Conservation (phyloP, 2,888 invertebrate species). For the Xanthia togata region DNA sequence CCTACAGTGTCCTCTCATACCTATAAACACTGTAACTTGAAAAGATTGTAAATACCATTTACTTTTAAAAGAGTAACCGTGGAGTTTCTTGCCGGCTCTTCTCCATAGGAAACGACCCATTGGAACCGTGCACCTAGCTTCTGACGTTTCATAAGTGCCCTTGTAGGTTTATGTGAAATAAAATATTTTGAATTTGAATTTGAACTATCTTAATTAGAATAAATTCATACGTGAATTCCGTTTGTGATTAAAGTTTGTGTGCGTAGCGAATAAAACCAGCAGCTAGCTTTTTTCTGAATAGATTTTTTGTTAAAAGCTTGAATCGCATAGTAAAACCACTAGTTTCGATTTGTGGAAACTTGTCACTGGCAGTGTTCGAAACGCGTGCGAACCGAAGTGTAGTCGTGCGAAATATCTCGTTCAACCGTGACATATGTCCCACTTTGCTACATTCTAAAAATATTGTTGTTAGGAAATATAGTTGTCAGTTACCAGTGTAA, state of each 20-base stretch:
- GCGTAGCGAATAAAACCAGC: not conserved
- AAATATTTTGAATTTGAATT: no score
- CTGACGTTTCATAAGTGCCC: no score
- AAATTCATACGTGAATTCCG: no score
- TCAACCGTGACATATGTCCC: slow-evolving; percentile 39
- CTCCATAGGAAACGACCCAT: no score
- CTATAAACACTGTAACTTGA: no score
- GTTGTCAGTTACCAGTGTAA: not conserved
- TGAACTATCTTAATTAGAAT: no score
- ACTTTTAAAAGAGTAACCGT: no score
- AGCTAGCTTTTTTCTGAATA: not conserved
- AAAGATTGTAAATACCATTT: no score
- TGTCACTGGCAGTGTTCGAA: slow-evolving; percentile 38
- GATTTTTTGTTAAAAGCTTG: slow-evolving; percentile 31
- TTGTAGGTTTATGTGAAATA: no score
- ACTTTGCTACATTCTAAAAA: slow-evolving; percentile 31
- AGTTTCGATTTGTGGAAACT: slow-evolving; percentile 37
- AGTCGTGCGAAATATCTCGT: slow-evolving; percentile 36
- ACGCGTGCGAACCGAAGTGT: slow-evolving; percentile 29
- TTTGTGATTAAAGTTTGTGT: not conserved
- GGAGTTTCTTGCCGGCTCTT: no score
- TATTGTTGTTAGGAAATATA: slow-evolving; percentile 10
- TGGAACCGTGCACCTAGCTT: no score
- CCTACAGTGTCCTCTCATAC: no score
- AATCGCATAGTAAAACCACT: slow-evolving; percentile 1